A percentile compares a stretch with the other conserved stretches of the same genome.
phyloP scores from a whole-genome alignment of 2,113 vertebrate species.

The Lontra canadensis region DNA sequence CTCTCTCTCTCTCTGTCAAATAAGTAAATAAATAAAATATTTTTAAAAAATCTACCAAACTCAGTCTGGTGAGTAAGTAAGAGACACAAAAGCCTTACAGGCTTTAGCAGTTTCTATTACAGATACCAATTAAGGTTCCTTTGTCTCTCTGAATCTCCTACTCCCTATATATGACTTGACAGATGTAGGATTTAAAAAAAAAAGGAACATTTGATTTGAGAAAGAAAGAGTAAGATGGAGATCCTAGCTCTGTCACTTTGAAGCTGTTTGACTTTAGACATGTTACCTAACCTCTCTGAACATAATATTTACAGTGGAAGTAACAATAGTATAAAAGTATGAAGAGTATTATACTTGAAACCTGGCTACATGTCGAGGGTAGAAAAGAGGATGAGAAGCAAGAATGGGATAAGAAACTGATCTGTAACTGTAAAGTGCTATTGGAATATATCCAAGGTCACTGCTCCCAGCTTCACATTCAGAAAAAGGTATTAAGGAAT shows the following conservation, averaged over 20 bases:
- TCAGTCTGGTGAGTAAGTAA: neutral
- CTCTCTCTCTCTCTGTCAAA: too few relatives aligned
- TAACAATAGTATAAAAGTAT: neutral
- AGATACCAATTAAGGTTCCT: neutral
- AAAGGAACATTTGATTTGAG: neutral
- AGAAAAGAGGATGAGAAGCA: neutral
- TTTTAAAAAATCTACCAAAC: neutral
- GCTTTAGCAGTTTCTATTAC: neutral
- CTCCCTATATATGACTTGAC: neutral
- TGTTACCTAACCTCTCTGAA: neutral
- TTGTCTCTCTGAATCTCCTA: neutral
- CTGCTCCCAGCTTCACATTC: neutral
- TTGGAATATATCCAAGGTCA: neutral
- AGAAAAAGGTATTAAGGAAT: conserved; percentile 7
- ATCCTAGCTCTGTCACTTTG: neutral
- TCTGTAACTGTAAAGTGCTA: neutral
- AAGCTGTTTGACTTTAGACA: neutral
- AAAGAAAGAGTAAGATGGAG: neutral
- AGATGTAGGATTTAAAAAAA: neutral
- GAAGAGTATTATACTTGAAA: neutral
- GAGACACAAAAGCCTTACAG: neutral
- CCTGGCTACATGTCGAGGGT: neutral
- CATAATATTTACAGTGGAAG: neutral
- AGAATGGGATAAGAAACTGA: conserved; percentile 34
- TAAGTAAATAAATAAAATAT: too few relatives aligned